These are phyloP conservation scores for Hycleus cichorii DNA, from an alignment of 1,140 invertebrate species.

Conservation along the genomic window DNA sequence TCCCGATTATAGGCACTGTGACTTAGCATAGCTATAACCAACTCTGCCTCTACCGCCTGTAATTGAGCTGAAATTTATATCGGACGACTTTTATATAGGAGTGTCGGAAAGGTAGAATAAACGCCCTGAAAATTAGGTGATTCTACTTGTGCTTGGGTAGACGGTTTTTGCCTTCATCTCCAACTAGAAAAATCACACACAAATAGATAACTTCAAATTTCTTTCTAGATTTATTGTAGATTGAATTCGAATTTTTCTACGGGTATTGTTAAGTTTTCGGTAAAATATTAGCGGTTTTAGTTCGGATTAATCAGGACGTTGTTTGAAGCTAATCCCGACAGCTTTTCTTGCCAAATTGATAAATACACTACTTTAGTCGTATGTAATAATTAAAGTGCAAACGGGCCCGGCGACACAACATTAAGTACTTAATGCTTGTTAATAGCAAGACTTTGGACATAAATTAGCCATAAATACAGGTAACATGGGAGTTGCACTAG, in stretches of 20 bases:
- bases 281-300: no score
- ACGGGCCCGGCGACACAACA: conserved; percentile 18
- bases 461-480: conserved; percentile 23
- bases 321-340: no score
- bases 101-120: not conserved
- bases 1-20: conserved; percentile 13
- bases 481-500: conserved; percentile 2
- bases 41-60: not conserved
- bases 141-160: not conserved
- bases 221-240: no score
- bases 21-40: conserved; percentile 20
- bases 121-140: conserved; percentile 6
- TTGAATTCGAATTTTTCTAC: no score
- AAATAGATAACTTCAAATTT: no score
- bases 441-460: conserved; percentile 22
- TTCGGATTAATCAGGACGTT: no score
- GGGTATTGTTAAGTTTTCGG: no score
- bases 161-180: no score
- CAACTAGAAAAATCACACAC: no score
- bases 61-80: conserved; percentile 18
- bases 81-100: not conserved
- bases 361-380: no score
- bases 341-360: no score
- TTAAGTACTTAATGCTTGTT: conserved; percentile 25
- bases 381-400: conserved; percentile 2